Evolutionary conservation across 2,888 invertebrate genomes (phyloP), one percentile per base, ranked within the genome.

Genomic region (Apamea monoglypha): DNA sequence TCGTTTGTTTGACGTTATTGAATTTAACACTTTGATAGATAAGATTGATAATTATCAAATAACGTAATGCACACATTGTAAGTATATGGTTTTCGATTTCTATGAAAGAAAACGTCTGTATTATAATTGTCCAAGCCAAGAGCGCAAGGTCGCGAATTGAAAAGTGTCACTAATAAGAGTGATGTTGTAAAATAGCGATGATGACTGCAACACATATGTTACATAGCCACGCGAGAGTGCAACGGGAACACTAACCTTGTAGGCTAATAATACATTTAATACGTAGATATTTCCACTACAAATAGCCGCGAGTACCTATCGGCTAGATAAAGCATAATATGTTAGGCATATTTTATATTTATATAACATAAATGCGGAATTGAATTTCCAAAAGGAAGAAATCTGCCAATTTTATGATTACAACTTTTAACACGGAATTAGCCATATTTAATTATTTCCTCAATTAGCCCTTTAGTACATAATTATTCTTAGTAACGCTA

Each of bases 241-340:
- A 95, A 90, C 93, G 94, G 93, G 93, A 93, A 93, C 94, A 92
- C 92, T 94, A 95, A 95, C 96, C 96, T 96, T 96, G 96, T 92
- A 91, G 90, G 93, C 95, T 96, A 96, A 95, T 95, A 95, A 95
- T 96, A 96, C 92, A 93, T 93, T 87, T 92, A 92, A 95, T 94
- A 94, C 93, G 94, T 94, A 94, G 92, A 94, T 94, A 93, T 94
- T 94, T 93, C 91, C 91, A 92, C 92, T 93, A 91, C 90, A 93
- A 93, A 93, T 93, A 93, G 91, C 91, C 82, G 85, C 82, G 78
- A 86, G 86, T 92, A 81, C 85, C 74, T 87, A 92, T 89, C 82
- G 89, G 83, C 85, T 88, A 92, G 91, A 92, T 92, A 92, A 91
- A 91, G 84, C 63, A 68, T 56, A 89, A 90, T 84, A 87, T 84